Conservation (phyloP, 2,888 invertebrate species). For the Leptothorax acervorum region DNA sequence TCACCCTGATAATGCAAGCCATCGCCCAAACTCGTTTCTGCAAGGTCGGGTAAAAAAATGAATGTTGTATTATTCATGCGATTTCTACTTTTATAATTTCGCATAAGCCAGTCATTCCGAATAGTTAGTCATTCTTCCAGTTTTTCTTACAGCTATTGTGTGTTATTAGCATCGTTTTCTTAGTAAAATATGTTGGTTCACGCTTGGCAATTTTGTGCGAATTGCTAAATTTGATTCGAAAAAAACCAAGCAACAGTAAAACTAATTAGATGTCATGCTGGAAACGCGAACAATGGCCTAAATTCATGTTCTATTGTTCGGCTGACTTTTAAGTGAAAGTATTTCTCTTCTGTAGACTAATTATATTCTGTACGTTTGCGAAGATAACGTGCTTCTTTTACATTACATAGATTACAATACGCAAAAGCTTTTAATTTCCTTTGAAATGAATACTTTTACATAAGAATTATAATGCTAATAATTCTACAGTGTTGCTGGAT, state of each 20-base stretch:
- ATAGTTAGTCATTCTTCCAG: background rate
- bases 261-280: constrained; percentile 16
- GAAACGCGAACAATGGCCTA: constrained; percentile 2
- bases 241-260: background rate
- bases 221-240: background rate
- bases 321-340: constrained; percentile 27
- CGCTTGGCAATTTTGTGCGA: background rate
- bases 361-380: constrained; percentile 6
- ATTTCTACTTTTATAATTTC: constrained; percentile 29
- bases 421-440: background rate
- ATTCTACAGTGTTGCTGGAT: background rate
- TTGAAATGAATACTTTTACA: background rate
- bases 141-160: background rate
- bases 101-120: background rate
- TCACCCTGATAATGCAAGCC: constrained; percentile 21
- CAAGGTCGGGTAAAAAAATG: background rate
- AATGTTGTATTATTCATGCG: background rate
- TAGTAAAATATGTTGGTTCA: background rate
- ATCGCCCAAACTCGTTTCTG: constrained; percentile 30
- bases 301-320: constrained; percentile 32
- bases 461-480: background rate
- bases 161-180: background rate
- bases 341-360: constrained; percentile 26
- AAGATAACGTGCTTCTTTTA: background rate
- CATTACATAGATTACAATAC: background rate